A percentile compares a stretch with the other conserved stretches of the same genome.
Conservation (phyloP, 2,113 vertebrate genomes). For the Caretta caretta region DNA sequence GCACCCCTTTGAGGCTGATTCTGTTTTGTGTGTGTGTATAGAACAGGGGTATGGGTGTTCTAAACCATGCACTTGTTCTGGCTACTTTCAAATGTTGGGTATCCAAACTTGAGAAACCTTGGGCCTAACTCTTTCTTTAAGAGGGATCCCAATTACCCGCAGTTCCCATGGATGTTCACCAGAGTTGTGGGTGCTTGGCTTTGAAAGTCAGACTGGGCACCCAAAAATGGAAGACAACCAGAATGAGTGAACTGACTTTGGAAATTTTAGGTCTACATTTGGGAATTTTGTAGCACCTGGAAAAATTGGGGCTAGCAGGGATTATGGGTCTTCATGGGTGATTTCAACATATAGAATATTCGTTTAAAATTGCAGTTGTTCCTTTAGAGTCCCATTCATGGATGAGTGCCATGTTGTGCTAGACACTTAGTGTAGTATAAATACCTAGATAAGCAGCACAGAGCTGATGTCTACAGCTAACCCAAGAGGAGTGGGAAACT, state of each 20-base stretch:
- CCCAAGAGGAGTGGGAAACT: neutral
- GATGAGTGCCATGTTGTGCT: neutral
- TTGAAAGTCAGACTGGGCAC: neutral
- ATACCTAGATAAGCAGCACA: neutral
- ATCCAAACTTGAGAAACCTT: neutral
- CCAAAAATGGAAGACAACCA: neutral
- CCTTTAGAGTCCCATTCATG: neutral
- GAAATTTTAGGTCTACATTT: neutral
- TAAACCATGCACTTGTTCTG: neutral
- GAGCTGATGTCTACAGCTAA: neutral
- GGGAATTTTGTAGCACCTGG: neutral
- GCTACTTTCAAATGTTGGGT: neutral
- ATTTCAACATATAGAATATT: neutral
- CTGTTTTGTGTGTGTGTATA: neutral
- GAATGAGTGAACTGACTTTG: neutral
- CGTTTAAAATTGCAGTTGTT: neutral
- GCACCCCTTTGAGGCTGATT: neutral
- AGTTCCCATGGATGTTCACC: neutral
- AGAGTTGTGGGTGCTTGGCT: neutral
- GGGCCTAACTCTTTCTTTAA: neutral
- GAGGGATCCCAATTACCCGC: neutral
- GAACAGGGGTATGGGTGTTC: neutral
- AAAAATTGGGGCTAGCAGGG: neutral
- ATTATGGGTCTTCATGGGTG: neutral
- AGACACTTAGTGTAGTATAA: neutral